Base-by-base conservation (phyloP, 2,888 invertebrate genomes). In the Cryptocheilus praepositus region DNA sequence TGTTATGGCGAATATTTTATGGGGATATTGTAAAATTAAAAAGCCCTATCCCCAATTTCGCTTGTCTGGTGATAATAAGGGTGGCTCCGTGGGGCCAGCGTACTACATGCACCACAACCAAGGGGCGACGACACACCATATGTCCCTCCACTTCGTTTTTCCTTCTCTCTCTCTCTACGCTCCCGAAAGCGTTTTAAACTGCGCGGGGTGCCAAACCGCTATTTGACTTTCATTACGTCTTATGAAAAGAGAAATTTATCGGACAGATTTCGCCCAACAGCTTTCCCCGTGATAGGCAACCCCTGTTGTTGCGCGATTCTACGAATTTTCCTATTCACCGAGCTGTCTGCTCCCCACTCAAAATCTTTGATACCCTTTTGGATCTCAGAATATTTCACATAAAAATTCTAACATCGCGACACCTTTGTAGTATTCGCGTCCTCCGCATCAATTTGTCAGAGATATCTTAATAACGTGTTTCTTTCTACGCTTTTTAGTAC, bases 221-320 rank as follows among this genome's bases (percentile, higher is more conserved):
- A 87, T 88, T 88, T 88, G 88, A 87, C 87, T 88, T 88, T 88
- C 87, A 88, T 88, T 87, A 87, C 87, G 81, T 84, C 81, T 84
- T 82, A 83, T 74, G 76, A 79, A 83, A 78, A 76, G 75, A 75
- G 71, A 82, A 85, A 86, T 86, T 86, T 85, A 85, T 86, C 83
- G 81, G 71, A 67, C 70, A 71, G 77, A 69, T 68, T 72, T 74
- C 56, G 57, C 53, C 53, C 55, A 64, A 67, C 68, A 70, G 57
- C 18, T 19, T 21, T 53, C 55, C 70, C 57, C 56, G 54, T 51
- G 44, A 65, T 11, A 11, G 22, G 28, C 54, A 22, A 21, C 62
- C 76, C 66, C 44, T 53, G 57, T 52, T 66, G 71, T 67, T 64
- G 54, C 60, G 74, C 77, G 68, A 77, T 77, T 73, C 73, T 73